Evolutionary conservation across 2,888 invertebrate species (phyloP), one percentile per base, ranked within the genome.

Genomic region (Automeris io): DNA sequence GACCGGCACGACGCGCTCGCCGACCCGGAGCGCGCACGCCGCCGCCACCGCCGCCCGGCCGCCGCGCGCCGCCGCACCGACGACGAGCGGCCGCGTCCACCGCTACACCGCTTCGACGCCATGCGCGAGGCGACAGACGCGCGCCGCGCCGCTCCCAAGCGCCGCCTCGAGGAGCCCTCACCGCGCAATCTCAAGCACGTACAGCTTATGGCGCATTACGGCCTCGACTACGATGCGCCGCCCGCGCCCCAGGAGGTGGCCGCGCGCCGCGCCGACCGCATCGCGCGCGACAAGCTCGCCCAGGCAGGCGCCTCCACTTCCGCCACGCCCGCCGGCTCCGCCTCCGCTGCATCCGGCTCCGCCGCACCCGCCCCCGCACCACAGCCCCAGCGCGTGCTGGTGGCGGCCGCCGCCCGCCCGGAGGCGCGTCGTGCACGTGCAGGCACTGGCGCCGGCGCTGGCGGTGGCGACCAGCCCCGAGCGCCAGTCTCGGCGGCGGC

Each of bases 1-100:
- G 92, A 91, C 68, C 91, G 98, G 21, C 98, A 97, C 76, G 98
- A 98, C 72, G 90, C 91, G 48, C 92, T 94, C 12, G 93, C 97
- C 54, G 91, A 96, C 53, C 96, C 96, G 88, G 96, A 58, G 87
- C 93, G 94, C 33, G 93, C 93, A 65, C 96, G 95, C 57, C 92
- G 92, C 70, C 96, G 96, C 82, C 97, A 96, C 73, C 91, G 92
- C 33, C 95, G 95, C 68, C 67, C 71, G 59, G 61, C 69, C 39
- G 64, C 94, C 9, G 91, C 93, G n/a, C 91, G 93, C 25, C 92
- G 94, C 32, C 88, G 93, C 22, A 86, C 91, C 35, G 91, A 90
- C 52, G 93, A 91, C 51, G 75, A 71, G 51, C 58, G 67, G 52
- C 72, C 75, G 60, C 77, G 78, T 26, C 75, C 74, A 52, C 76